Percentiles rank a stretch among this genome's conserved stretches.
phyloP scores from a whole-genome alignment of 2,113 vertebrate species.

The Actinemys pallida region DNA sequence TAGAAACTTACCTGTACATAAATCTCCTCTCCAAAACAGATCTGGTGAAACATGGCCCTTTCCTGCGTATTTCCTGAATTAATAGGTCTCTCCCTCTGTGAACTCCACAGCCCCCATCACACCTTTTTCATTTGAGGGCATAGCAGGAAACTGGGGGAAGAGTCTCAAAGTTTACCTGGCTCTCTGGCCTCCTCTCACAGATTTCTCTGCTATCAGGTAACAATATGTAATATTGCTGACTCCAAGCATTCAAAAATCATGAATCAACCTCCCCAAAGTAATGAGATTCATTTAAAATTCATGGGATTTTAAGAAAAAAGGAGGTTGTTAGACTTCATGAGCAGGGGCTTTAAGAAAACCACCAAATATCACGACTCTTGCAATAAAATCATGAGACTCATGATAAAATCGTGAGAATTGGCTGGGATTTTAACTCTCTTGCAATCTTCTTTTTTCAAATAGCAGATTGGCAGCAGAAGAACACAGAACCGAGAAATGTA shows the following conservation, averaged over 20 bases:
- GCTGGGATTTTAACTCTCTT: neutral
- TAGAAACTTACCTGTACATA: neutral
- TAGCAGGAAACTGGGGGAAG: neutral
- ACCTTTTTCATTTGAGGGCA: neutral
- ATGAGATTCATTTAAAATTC: neutral
- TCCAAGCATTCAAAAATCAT: neutral
- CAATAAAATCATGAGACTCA: neutral
- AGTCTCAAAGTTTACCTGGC: no score
- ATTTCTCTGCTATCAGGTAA: neutral
- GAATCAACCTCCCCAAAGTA: neutral
- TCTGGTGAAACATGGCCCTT: neutral
- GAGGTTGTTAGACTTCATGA: neutral
- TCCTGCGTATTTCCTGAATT: neutral
- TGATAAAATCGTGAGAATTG: fast-evolving
- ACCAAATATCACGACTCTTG: neutral
- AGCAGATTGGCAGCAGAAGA: neutral
- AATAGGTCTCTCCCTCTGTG: neutral
- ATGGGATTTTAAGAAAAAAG: neutral
- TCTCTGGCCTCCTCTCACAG: neutral
- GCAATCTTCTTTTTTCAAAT: neutral
- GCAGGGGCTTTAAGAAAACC: neutral
- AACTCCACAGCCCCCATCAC: neutral
- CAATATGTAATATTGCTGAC: neutral
- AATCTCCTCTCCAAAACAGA: neutral
- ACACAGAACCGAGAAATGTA: neutral